phyloP scores from a whole-genome alignment of 2,113 vertebrate species.

The Pollimyrus isidori region DNA sequence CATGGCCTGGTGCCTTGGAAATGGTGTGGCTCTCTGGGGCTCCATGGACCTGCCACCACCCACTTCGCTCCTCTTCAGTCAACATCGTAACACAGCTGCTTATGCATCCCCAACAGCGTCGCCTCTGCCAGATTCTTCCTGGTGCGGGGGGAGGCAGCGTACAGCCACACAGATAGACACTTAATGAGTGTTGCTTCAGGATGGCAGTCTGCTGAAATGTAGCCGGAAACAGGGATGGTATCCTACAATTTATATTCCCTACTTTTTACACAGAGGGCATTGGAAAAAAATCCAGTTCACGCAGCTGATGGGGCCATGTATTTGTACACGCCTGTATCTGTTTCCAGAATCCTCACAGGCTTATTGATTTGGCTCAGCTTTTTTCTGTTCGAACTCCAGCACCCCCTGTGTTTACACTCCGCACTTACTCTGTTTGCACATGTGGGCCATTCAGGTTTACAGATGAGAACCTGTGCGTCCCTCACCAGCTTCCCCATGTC shows the following conservation, averaged over 20 bases:
- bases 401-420: background rate
- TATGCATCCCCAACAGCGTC: too few species aligned
- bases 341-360: background rate
- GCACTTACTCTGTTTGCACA: background rate
- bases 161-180: background rate
- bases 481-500: background rate
- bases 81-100: background rate
- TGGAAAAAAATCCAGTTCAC: background rate
- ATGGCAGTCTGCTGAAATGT: background rate
- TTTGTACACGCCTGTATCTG: background rate
- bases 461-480: background rate
- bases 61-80: background rate
- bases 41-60: background rate
- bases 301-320: background rate
- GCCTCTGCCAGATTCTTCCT: background rate
- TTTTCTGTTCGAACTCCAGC: background rate
- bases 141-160: background rate
- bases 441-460: background rate
- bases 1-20: background rate
- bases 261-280: background rate
- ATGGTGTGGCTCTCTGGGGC: background rate
- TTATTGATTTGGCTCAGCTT: background rate
- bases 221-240: background rate
- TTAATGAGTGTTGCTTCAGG: background rate
- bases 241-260: background rate